Percentiles rank a stretch among this genome's conserved stretches.
These are phyloP conservation scores for Homarus gammarus DNA, from an alignment of 2,888 invertebrate genomes.

Conservation along the genomic window DNA sequence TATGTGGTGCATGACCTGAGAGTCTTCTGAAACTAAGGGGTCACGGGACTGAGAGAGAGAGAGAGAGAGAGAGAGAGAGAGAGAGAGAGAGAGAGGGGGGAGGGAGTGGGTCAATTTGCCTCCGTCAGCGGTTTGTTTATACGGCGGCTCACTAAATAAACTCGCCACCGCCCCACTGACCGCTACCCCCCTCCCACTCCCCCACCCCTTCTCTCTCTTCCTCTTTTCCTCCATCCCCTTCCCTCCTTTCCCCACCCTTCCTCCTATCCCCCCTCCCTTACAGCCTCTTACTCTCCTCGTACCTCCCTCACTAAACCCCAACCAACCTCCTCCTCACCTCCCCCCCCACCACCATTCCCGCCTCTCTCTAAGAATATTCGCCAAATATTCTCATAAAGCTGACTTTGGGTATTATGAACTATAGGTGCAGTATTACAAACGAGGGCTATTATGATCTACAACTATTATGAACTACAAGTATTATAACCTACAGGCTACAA, in stretches of 20 bases:
- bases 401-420: no score
- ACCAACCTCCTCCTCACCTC: conserved; percentile 5
- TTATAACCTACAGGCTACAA: no score
- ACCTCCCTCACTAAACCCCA: conserved; percentile 7
- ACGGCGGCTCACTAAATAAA: conserved; percentile 47
- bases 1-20: no score
- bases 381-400: background rate
- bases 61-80: no score
- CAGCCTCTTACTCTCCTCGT: background rate
- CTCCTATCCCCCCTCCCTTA: background rate
- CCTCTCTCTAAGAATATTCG: no score
- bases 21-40: no score
- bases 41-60: no score
- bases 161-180: conserved; percentile 1
- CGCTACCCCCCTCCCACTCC: conserved; percentile 16
- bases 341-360: conserved; percentile 11
- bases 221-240: no score
- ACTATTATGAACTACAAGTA: conserved; percentile 1
- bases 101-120: conserved; percentile 43
- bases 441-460: no score
- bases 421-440: no score
- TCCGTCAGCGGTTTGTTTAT: conserved; percentile 53
- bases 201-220: background rate
- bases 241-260: background rate
- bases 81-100: conserved; percentile 13